A percentile compares a stretch with the other conserved stretches of the same genome.
Conservation (phyloP, 2,797 vertebrate genomes). For the Staurois parvus region DNA sequence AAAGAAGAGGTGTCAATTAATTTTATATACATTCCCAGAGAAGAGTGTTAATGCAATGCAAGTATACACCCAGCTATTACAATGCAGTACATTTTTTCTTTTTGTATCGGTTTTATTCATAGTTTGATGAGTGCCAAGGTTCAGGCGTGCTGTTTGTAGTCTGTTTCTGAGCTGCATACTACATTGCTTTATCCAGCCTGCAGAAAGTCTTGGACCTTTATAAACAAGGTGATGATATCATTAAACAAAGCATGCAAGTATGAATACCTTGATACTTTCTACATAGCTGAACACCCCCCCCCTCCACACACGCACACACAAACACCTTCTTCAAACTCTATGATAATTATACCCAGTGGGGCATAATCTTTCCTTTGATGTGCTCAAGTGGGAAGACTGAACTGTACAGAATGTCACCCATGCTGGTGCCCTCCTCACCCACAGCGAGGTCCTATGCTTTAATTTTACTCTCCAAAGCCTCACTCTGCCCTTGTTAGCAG, state of each 20-base stretch:
- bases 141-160: neutral
- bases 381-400: constrained; percentile 94
- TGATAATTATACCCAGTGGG: constrained; percentile 99
- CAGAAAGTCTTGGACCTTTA: neutral
- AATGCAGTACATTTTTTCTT: neutral
- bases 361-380: constrained; percentile 91
- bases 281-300: constrained; percentile 4
- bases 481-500: constrained; percentile 92
- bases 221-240: constrained; percentile 1
- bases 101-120: neutral
- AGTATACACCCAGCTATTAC: too few species aligned
- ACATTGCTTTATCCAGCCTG: neutral
- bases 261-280: constrained; percentile 1
- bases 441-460: constrained; percentile 89
- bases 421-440: constrained; percentile 97
- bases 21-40: too few species aligned
- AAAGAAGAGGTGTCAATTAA: too few species aligned
- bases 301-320: too few species aligned
- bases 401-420: constrained; percentile 96
- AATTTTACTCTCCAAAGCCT: constrained; percentile 83
- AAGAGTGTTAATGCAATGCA: too few species aligned
- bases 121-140: neutral
- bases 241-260: neutral
- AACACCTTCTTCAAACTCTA: constrained; percentile 64
- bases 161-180: neutral